Percentiles rank a stretch among this genome's conserved stretches.
Conservation (phyloP, 2,888 invertebrate species). For the Phortica magna region DNA sequence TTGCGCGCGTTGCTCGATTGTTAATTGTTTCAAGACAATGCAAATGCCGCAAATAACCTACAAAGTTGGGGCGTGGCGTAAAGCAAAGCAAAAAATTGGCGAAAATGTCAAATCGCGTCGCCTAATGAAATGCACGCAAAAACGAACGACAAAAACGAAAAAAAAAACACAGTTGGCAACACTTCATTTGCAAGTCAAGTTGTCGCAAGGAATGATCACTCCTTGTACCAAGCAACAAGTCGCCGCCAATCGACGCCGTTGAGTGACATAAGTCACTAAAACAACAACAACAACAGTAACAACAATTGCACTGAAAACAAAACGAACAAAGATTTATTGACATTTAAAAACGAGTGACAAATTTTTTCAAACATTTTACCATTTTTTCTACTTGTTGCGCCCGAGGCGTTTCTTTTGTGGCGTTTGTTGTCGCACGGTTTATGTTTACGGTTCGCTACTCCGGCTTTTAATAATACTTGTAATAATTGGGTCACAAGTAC, state of each 20-base stretch:
- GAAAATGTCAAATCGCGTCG: constrained; percentile 1
- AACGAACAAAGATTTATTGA: constrained; percentile 23
- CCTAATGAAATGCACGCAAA: background rate
- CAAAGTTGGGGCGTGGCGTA: background rate
- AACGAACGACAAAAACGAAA: background rate
- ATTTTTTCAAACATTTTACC: background rate
- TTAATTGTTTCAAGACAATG: background rate
- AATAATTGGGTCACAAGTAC: constrained; percentile 15
- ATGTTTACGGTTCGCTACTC: background rate
- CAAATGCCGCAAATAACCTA: background rate
- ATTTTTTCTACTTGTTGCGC: background rate
- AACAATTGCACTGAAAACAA: constrained; percentile 12
- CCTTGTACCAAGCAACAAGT: background rate
- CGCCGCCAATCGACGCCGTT: background rate
- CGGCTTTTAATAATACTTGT: background rate
- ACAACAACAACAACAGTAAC: background rate
- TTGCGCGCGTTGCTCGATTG: background rate
- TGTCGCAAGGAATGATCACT: background rate
- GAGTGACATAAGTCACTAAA: constrained; percentile 2
- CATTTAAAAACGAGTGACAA: constrained; percentile 41
- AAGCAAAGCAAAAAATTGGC: background rate
- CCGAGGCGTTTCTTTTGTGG: background rate
- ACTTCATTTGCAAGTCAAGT: constrained; percentile 6
- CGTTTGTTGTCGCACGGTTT: background rate
- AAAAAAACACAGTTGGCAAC: background rate